Evolutionary conservation across 2,888 invertebrate genomes (phyloP).

Genomic region (Machimus rusticus): DNA sequence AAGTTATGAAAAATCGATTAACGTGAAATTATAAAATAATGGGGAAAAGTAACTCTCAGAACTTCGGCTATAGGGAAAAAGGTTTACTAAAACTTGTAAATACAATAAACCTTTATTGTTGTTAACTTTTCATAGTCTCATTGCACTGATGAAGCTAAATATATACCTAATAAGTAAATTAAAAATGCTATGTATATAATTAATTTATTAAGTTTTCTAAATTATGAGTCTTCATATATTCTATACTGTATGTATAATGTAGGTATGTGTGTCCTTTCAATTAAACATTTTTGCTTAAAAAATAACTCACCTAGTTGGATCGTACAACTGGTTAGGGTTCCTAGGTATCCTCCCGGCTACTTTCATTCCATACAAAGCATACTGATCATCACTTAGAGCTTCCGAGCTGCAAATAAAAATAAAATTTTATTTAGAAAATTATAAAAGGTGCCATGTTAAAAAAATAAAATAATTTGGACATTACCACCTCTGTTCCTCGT

Average conservation of each 20-base stretch:
- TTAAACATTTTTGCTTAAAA: background rate
- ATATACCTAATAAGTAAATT: no score
- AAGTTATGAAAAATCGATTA: background rate
- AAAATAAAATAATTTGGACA: background rate
- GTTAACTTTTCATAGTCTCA: no score
- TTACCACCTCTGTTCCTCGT: conserved; percentile 82
- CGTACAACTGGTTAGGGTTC: conserved; percentile 63
- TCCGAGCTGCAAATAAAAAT: conserved; percentile 64
- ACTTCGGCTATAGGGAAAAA: no score
- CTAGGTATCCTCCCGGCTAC: conserved; percentile 67
- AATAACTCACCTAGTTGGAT: conserved; percentile 59
- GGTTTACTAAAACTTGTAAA: no score
- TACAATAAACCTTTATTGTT: no score
- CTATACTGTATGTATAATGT: no score
- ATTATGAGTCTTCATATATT: no score
- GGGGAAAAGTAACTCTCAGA: background rate
- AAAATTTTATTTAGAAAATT: conserved; percentile 10
- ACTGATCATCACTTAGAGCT: conserved; percentile 74
- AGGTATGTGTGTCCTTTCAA: no score
- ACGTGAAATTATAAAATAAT: background rate
- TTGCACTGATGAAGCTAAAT: no score
- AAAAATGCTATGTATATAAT: no score
- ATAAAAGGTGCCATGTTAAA: background rate
- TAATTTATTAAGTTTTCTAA: no score
- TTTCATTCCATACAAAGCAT: conserved; percentile 75